Percentiles rank a stretch among this genome's conserved stretches.
Conservation (phyloP, 2,888 invertebrate species). For the Diogma glabrata region DNA sequence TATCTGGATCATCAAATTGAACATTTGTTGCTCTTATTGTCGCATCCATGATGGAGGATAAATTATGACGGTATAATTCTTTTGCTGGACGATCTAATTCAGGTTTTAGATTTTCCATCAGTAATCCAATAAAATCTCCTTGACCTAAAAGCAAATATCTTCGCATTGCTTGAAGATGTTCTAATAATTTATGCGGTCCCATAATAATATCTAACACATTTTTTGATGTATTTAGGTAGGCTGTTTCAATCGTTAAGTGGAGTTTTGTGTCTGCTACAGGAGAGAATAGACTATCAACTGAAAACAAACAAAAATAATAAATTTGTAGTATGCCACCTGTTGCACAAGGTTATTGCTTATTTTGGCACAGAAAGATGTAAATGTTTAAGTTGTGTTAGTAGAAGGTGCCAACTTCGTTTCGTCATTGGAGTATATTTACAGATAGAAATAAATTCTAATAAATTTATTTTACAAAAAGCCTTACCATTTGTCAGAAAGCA, state of each 20-base stretch:
- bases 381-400: no score
- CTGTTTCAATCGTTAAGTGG: conserved; percentile 67
- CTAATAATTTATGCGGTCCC: conserved; percentile 76
- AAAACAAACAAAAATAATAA: no score
- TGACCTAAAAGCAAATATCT: conserved; percentile 86
- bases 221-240: conserved; percentile 77
- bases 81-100: conserved; percentile 80
- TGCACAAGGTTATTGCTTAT: no score
- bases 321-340: no score
- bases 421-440: no score
- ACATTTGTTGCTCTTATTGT: conserved; percentile 87
- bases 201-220: conserved; percentile 77
- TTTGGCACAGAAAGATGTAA: no score
- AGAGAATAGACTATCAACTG: conserved; percentile 35
- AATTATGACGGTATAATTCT: conserved; percentile 76
- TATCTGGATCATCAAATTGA: conserved; percentile 85
- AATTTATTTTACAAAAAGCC: neutral
- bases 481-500: conserved; percentile 40
- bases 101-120: conserved; percentile 81
- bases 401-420: no score
- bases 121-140: conserved; percentile 89
- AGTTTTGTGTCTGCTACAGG: conserved; percentile 63
- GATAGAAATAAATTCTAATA: neutral
- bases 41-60: conserved; percentile 72
- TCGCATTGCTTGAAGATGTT: conserved; percentile 83